Evolutionary conservation across 2,888 invertebrate species (phyloP), one percentile per base, ranked within the genome.

Genomic region (Nomada fucata): DNA sequence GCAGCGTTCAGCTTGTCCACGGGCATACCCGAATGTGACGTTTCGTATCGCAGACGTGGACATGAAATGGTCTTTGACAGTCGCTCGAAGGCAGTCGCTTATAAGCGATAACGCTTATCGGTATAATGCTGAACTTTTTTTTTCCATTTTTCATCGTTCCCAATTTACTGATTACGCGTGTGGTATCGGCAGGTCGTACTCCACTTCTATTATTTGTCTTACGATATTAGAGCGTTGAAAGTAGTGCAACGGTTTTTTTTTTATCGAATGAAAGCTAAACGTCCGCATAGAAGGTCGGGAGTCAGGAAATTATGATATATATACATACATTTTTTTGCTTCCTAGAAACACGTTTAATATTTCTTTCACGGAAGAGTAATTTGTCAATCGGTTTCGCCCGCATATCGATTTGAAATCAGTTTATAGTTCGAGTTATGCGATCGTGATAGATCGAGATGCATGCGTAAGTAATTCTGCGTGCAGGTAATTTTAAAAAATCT

Each of bases 401-500:
- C 10, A 18, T 55, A 42, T 47, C 47, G 55, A 55, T 65, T 74
- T 64, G 18, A 80, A 79, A 82, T 65, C 53, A 52, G 7, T 42
- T 60, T 79, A 52, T 79, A 57, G 57, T 26, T 60, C 63, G 50
- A 69, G 64, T 73, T 64, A 60, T 53, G 59, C 68, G 79, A 73
- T 60, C 47, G 52, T 7, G 3, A 47, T 15, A n/a, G 63, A 55
- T 70, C 55, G 29, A 50, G 15, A 18, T 23, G 53, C n/a, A 9
- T 13, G 18, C 57, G 71, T 13, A 11, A 5, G 18, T 44, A 9
- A 18, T 10, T 42, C 0, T 57, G 63, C 67, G 44, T 72, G 61
- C 0, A 26, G 64, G 67, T 70, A 82, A 82, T 82, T 82, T 81
- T 50, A 7, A 74, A 81, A 64, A 81, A 57, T 64, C 18, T 82